Conservation (phyloP, 92 coral and sea anemone species). For the Galaxea fascicularis region DNA sequence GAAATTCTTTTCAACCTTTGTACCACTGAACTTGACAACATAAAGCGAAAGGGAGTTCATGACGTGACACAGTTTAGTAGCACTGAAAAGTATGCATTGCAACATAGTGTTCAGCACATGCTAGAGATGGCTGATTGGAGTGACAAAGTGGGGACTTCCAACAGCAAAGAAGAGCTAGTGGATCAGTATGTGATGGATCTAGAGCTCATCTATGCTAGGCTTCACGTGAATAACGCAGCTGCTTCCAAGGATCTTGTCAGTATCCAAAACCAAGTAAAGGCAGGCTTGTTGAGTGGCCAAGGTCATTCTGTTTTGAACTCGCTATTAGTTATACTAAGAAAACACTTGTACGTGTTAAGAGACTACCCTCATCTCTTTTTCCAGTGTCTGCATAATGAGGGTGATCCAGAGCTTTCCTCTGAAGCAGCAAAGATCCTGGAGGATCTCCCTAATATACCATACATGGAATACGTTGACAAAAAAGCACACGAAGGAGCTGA, state of each 20-base stretch:
- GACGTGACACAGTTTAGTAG: neutral
- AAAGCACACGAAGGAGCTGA: neutral
- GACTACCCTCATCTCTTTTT: neutral
- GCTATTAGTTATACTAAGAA: neutral
- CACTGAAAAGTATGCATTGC: constrained; percentile 19
- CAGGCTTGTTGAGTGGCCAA: neutral
- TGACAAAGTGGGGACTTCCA: neutral
- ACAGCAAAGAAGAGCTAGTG: neutral
- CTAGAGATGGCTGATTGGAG: neutral
- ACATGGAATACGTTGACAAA: constrained; percentile 4
- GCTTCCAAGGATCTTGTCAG: neutral
- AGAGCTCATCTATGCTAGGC: constrained; percentile 8
- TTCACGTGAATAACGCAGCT: constrained; percentile 1
- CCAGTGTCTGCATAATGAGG: constrained; percentile 22
- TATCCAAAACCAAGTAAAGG: neutral
- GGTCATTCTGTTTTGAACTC: neutral
- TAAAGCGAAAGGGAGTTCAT: constrained; percentile 10
- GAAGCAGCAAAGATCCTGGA: neutral
- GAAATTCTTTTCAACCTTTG: constrained; percentile 52
- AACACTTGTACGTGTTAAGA: neutral
- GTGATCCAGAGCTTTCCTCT: neutral
- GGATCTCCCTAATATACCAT: neutral
- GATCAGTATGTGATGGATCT: neutral
- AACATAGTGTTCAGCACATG: constrained; percentile 43
- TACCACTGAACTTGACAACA: neutral